Percentiles rank a stretch among this genome's conserved stretches.
Conservation (phyloP, 2,888 invertebrate genomes). For the Calephelis perditalis region DNA sequence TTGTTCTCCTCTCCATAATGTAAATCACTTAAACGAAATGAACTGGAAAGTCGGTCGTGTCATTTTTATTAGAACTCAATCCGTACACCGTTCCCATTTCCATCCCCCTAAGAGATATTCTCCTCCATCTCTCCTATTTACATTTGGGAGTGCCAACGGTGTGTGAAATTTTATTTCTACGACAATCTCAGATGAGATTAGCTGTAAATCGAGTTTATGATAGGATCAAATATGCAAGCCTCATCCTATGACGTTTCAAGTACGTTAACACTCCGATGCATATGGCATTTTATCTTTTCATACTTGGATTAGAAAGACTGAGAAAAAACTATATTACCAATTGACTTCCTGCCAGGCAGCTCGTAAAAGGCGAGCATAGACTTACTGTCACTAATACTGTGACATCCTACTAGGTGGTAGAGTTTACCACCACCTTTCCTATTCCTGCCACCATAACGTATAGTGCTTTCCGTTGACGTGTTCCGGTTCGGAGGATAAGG, state of each 20-base stretch:
- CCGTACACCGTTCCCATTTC: conserved; percentile 32
- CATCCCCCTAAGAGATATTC: conserved; percentile 22
- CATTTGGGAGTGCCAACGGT: conserved; percentile 62
- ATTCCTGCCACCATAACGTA: too few relatives aligned
- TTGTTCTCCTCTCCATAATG: neutral
- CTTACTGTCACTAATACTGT: too few relatives aligned
- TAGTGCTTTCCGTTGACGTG: too few relatives aligned
- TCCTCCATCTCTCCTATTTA: conserved; percentile 48
- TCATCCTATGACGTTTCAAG: conserved; percentile 25
- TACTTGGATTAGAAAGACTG: too few relatives aligned
- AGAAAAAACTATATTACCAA: too few relatives aligned
- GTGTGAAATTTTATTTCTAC: conserved; percentile 76
- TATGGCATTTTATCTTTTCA: conserved; percentile 45
- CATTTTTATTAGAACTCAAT: conserved; percentile 42
- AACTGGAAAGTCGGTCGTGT: conserved; percentile 4
- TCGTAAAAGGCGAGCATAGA: too few relatives aligned
- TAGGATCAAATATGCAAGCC: conserved; percentile 69
- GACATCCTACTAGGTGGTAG: too few relatives aligned
- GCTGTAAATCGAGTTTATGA: conserved; percentile 76
- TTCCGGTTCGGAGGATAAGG: too few relatives aligned
- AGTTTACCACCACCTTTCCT: too few relatives aligned
- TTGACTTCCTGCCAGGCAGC: too few relatives aligned
- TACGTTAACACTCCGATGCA: conserved; percentile 56
- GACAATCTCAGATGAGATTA: conserved; percentile 76
- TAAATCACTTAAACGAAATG: conserved; percentile 3